Conservation (phyloP, 2,888 invertebrate species). For the Lasius fuliginosus region DNA sequence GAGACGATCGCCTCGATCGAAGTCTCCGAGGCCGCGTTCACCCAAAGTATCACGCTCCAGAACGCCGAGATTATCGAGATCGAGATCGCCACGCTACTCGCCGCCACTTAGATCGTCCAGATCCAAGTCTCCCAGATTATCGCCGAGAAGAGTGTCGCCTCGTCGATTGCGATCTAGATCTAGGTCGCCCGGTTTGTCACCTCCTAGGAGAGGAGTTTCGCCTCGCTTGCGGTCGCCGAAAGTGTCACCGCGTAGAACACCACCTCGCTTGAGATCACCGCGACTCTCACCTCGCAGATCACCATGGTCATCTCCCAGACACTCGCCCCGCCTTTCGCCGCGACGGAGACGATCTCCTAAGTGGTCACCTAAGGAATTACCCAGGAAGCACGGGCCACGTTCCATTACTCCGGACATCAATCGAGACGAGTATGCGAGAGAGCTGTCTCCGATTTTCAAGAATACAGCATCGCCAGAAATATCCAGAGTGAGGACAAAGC, state of each 20-base stretch:
- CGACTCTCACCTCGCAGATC: conserved; percentile 75
- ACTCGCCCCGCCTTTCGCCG: conserved; percentile 79
- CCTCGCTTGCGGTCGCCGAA: conserved; percentile 68
- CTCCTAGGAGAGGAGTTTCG: conserved; percentile 63
- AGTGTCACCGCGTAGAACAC: conserved; percentile 65
- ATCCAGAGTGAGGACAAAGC: conserved; percentile 58
- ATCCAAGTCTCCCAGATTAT: conserved; percentile 77
- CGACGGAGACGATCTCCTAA: conserved; percentile 76
- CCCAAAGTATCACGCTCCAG: conserved; percentile 73
- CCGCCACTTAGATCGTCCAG: conserved; percentile 70
- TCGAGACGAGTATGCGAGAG: conserved; percentile 65
- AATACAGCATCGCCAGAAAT: conserved; percentile 67
- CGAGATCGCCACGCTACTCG: conserved; percentile 77
- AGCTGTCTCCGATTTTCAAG: conserved; percentile 66
- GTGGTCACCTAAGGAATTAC: conserved; percentile 79
- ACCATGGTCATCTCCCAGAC: conserved; percentile 77
- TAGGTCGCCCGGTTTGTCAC: conserved; percentile 78
- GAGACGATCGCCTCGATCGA: conserved; percentile 61
- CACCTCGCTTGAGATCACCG: conserved; percentile 75
- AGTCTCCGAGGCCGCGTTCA: conserved; percentile 65
- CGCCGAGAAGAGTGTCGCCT: conserved; percentile 72
- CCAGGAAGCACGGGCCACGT: conserved; percentile 71
- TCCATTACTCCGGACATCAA: conserved; percentile 75
- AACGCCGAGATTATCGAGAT: conserved; percentile 74
- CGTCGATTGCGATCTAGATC: conserved; percentile 67